A percentile compares a stretch with the other conserved stretches of the same genome.
Conservation (phyloP, 2,888 invertebrate genomes). For the Deilephila porcellus region DNA sequence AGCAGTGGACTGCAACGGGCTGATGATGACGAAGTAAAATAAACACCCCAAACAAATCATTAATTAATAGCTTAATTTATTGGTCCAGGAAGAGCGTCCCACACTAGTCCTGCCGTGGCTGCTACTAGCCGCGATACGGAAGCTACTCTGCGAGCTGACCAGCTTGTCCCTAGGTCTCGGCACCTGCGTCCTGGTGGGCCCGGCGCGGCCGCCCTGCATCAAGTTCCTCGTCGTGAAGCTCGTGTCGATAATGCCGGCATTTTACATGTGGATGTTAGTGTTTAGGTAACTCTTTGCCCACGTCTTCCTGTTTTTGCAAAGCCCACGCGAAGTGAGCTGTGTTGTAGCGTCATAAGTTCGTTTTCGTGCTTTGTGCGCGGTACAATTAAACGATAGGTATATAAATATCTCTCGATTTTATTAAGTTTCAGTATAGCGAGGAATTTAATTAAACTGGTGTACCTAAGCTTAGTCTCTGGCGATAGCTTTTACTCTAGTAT, state of each 20-base stretch:
- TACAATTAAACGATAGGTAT: too few relatives aligned
- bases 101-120: conserved; percentile 82
- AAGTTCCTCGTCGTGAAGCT: conserved; percentile 79
- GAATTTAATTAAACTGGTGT: too few relatives aligned
- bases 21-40: too few relatives aligned
- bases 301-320: too few relatives aligned
- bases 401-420: too few relatives aligned
- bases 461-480: too few relatives aligned
- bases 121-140: conserved; percentile 75
- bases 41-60: neutral
- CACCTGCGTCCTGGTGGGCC: conserved; percentile 75
- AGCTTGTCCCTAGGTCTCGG: conserved; percentile 77
- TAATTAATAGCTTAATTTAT: neutral
- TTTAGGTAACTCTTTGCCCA: conserved; percentile 60
- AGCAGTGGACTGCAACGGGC: too few relatives aligned
- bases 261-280: conserved; percentile 82
- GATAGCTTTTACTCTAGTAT: too few relatives aligned
- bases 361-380: too few relatives aligned
- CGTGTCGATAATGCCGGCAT: conserved; percentile 71
- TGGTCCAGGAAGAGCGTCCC: conserved; percentile 78
- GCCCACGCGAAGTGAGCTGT: neutral
- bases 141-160: conserved; percentile 74
- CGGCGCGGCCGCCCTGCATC: conserved; percentile 75
- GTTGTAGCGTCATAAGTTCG: too few relatives aligned
- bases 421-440: too few relatives aligned